Base-by-base conservation (phyloP, 2,113 vertebrate genomes). In the Stomatorhinus ivindoensis region DNA sequence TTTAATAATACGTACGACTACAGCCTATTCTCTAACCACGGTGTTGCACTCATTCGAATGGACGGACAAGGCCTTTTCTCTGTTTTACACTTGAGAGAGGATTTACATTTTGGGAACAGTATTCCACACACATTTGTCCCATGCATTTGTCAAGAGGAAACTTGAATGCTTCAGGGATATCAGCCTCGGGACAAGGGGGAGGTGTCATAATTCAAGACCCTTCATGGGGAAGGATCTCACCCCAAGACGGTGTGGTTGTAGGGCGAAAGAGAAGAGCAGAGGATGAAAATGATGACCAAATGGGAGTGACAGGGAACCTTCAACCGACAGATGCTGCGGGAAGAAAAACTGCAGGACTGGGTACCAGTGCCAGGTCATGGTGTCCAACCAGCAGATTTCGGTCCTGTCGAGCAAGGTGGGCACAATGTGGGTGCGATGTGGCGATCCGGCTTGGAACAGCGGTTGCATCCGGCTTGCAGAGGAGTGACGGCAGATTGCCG, bases 401-500 rank as follows among this genome's bases (percentile, higher is more conserved):
- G 82, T 84, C 44, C 44, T 47, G 82, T 84, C 39, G 24, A 47
- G 35, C 35, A 80, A 80, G 31, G 69, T 76, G 69, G 61, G 61
- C 76, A 82, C 4, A 15, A 42, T 80, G 31, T 80, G 73, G 73
- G 35, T 1, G 2, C 4, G 35, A 42, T 42, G 73, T n/a, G 82
- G 82, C 2, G 19, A 47, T 11, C 3, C 19, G 17, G 82, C 44
- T 44, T 47, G 44, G 82, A 84, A 24, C 82, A 84, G 82, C 82
- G 82, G 82, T 84, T 84, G 42, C 82, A 84, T 84, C 82, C 82
- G 24, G 82, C 44, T 84, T 84, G 82, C 82, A n/a, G 82, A 3
- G 8, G 82, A 47, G 44, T 24, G 21, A 8, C 39, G 39, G 21
- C 82, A 84, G 82, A 84, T 46, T 84, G 82, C 82, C 13, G 42